Conservation (phyloP, 2,113 vertebrate genomes). For the Colistium nudipinnis region DNA sequence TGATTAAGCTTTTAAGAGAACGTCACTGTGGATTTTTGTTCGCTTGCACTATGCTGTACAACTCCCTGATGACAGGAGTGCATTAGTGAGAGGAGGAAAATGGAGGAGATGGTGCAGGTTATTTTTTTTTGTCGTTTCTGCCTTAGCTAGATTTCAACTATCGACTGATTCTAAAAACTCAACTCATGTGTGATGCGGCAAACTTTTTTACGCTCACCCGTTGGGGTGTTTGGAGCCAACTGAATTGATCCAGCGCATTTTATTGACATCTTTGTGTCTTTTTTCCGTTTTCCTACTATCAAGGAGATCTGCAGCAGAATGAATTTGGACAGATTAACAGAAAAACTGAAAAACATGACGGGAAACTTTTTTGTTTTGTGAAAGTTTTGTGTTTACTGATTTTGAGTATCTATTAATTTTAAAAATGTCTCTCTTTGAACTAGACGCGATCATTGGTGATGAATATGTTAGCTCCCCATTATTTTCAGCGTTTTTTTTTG, state of each 20-base stretch:
- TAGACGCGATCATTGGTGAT: neutral
- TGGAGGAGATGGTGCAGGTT: conserved; percentile 61
- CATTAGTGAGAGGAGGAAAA: conserved; percentile 71
- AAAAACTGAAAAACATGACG: neutral
- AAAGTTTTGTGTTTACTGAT: conserved; percentile 31
- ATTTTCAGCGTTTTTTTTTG: no score
- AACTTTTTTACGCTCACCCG: conserved; percentile 44
- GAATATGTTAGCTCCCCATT: neutral
- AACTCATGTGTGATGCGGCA: conserved; percentile 54
- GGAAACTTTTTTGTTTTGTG: neutral
- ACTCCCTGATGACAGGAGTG: conserved; percentile 70
- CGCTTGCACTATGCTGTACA: conserved; percentile 60
- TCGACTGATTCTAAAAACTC: conserved; percentile 56
- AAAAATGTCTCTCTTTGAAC: neutral
- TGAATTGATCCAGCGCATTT: conserved; percentile 41
- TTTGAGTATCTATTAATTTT: neutral
- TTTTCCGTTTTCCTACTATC: conserved; percentile 15
- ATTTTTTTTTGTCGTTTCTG: conserved; percentile 5
- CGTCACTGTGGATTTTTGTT: conserved; percentile 71
- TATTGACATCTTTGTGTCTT: conserved; percentile 13
- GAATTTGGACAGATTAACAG: conserved; percentile 27
- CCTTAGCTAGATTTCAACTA: conserved; percentile 69
- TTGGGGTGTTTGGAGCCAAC: conserved; percentile 25
- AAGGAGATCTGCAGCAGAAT: conserved; percentile 1
- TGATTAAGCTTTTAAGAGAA: conserved; percentile 65